Conservation (phyloP, 2,113 vertebrate species). For the Trogon melanurus region DNA sequence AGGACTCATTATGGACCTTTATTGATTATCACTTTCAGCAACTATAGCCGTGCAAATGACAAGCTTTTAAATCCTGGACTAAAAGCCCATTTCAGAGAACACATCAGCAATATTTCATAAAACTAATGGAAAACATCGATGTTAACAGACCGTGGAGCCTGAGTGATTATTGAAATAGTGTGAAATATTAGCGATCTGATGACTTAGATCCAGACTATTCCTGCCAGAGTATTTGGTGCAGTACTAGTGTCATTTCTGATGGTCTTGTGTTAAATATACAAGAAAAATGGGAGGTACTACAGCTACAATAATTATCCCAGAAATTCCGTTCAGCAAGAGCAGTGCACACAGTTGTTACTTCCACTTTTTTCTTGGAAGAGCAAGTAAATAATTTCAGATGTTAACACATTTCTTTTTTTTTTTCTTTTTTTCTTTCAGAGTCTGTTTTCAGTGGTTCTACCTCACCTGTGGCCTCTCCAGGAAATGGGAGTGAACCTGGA, state of each 20-base stretch:
- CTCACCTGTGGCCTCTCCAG: constrained; percentile 78
- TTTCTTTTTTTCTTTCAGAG: constrained; percentile 60
- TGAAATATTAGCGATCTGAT: not conserved
- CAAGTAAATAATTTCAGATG: not conserved
- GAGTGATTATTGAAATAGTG: not conserved
- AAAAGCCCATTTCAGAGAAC: not conserved
- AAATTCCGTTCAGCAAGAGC: not conserved
- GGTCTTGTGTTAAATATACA: not conserved
- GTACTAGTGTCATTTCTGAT: not conserved
- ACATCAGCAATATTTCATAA: not conserved
- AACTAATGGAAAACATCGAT: not conserved
- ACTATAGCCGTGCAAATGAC: not conserved
- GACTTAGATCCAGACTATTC: not conserved
- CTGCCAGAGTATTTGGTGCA: not conserved
- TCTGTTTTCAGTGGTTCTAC: constrained; percentile 68
- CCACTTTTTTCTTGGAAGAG: not conserved
- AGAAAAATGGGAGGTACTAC: not conserved
- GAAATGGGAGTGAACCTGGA: constrained; percentile 73
- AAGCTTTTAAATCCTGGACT: not conserved
- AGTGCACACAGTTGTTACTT: not conserved
- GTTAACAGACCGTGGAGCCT: not conserved
- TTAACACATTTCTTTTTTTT: not conserved
- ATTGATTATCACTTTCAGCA: not conserved
- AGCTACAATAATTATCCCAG: not conserved
- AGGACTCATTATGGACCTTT: not conserved